phyloP scores from a whole-genome alignment of 2,113 vertebrate species.

The Centropus bengalensis region DNA sequence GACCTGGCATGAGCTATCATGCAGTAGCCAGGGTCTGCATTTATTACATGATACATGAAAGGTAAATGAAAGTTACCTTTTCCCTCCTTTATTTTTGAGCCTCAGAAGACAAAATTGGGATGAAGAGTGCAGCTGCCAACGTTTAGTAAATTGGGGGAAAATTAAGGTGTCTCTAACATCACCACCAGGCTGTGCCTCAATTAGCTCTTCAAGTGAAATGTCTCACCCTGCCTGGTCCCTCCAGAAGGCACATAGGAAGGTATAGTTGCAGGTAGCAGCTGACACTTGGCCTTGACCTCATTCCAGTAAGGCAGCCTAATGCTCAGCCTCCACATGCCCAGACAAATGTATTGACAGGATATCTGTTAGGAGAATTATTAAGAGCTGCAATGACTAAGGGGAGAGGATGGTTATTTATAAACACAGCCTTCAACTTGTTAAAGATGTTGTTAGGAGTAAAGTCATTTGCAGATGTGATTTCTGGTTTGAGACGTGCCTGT shows the following conservation, averaged over 20 bases:
- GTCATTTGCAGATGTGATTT: neutral
- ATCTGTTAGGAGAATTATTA: neutral
- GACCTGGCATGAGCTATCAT: neutral
- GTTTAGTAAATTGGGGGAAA: neutral
- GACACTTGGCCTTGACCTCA: neutral
- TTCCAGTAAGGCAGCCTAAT: neutral
- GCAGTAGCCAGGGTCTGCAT: neutral
- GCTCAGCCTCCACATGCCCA: fast-evolving
- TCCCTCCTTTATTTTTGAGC: neutral
- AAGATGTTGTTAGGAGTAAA: neutral
- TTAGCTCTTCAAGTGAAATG: neutral
- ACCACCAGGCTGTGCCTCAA: neutral
- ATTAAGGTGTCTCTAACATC: neutral
- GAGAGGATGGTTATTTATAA: neutral
- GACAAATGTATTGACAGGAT: neutral
- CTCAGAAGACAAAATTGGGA: neutral
- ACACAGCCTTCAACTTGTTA: neutral
- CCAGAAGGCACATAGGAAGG: neutral
- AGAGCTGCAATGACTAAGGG: neutral
- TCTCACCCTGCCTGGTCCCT: neutral
- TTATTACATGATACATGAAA: fast-evolving
- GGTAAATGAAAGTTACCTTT: neutral
- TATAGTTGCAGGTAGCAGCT: neutral
- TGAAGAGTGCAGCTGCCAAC: neutral
- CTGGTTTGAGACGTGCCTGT: neutral